Percentiles rank a stretch among this genome's conserved stretches.
Conservation (phyloP, 2,797 vertebrate genomes). For the Sebastolobus alascanus region DNA sequence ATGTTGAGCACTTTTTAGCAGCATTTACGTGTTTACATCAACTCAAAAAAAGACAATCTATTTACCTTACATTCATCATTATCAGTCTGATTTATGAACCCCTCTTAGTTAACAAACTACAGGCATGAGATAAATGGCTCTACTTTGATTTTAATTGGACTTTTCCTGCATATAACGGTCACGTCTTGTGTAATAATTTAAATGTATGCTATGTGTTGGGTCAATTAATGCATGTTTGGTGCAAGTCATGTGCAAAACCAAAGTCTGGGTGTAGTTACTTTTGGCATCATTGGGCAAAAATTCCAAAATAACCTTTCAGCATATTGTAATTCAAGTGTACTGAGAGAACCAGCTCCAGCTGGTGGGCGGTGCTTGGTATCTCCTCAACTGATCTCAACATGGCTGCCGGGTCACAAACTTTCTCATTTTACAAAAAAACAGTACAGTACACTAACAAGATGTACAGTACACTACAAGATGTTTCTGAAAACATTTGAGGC, state of each 20-base stretch:
- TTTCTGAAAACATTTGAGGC: too few species aligned
- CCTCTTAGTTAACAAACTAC: slow-evolving; percentile 23
- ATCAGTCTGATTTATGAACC: slow-evolving; percentile 23
- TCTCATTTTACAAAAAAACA: too few species aligned
- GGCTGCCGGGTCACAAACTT: too few species aligned
- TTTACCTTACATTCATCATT: slow-evolving; percentile 22
- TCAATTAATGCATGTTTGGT: slow-evolving; percentile 1
- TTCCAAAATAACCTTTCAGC: too few species aligned
- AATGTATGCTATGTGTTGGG: slow-evolving; percentile 12
- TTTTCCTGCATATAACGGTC: slow-evolving; percentile 1
- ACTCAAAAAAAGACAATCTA: slow-evolving; percentile 6
- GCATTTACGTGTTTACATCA: slow-evolving; percentile 19
- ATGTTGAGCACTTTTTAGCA: neutral
- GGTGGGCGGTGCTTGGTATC: too few species aligned
- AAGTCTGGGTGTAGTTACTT: neutral
- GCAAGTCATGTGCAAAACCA: slow-evolving; percentile 14
- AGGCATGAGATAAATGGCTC: slow-evolving; percentile 11
- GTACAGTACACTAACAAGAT: too few species aligned
- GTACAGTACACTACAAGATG: too few species aligned
- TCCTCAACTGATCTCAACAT: too few species aligned
- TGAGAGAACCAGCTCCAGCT: too few species aligned
- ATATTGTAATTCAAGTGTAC: too few species aligned
- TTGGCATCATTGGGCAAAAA: too few species aligned
- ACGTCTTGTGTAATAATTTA: slow-evolving; percentile 1
- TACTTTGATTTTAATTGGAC: slow-evolving; percentile 15